phyloP scores from a whole-genome alignment of 2,888 invertebrate genomes.

The Habroteleia sp. region DNA sequence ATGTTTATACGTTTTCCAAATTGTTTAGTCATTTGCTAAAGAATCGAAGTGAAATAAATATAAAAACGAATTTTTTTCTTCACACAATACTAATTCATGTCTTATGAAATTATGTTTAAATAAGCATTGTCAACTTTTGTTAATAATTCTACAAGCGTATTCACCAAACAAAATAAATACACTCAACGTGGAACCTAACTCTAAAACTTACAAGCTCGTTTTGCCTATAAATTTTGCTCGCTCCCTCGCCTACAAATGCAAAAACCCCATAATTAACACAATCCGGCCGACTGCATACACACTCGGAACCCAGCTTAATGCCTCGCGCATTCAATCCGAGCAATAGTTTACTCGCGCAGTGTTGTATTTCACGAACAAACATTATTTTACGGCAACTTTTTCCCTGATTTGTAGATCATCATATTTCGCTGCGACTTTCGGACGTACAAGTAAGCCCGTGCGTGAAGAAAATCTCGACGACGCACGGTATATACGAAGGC shows the following conservation, averaged over 20 bases:
- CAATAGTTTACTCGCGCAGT: slow-evolving; percentile 38
- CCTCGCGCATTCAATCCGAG: slow-evolving; percentile 45
- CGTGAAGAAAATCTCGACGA: slow-evolving; percentile 55
- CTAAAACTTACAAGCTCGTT: slow-evolving; percentile 15
- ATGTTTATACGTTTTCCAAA: too few relatives aligned
- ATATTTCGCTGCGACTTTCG: slow-evolving; percentile 49
- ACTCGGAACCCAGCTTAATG: slow-evolving; percentile 15
- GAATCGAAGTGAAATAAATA: too few relatives aligned
- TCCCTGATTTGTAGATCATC: slow-evolving; percentile 52
- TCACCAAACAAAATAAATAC: too few relatives aligned
- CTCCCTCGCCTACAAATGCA: background rate
- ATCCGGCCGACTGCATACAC: slow-evolving; percentile 13
- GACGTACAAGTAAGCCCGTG: slow-evolving; percentile 20
- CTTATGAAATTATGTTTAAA: too few relatives aligned
- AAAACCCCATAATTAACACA: slow-evolving; percentile 50
- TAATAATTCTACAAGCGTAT: too few relatives aligned
- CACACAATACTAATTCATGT: too few relatives aligned
- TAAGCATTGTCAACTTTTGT: too few relatives aligned
- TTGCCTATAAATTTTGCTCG: slow-evolving; percentile 8
- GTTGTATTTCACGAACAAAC: slow-evolving; percentile 42
- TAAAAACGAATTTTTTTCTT: too few relatives aligned
- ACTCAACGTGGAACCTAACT: slow-evolving; percentile 12
- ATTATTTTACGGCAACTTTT: slow-evolving; percentile 44
- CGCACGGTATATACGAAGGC: slow-evolving; percentile 43
- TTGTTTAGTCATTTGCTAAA: too few relatives aligned